phyloP scores from a whole-genome alignment of 2,797 vertebrate genomes.

The Parambassis ranga region DNA sequence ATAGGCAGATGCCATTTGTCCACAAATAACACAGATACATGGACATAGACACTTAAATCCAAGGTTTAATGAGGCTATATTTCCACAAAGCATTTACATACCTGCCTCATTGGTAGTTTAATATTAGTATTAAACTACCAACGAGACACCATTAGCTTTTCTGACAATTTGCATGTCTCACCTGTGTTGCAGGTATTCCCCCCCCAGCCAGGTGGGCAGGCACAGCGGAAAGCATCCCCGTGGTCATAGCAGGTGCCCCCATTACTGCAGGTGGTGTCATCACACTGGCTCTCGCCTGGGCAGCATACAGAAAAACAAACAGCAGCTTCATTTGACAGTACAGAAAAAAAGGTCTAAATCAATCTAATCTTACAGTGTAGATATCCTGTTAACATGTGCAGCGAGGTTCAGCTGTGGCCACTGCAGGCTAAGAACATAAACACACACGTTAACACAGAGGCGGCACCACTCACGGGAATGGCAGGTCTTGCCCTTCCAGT shows the following conservation, averaged over 20 bases:
- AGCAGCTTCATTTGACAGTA: not conserved
- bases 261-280: constrained; percentile 92
- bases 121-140: too few species aligned
- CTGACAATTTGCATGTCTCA: constrained; percentile 74
- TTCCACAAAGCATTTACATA: too few species aligned
- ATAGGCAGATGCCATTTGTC: too few species aligned
- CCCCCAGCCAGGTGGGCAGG: constrained; percentile 89
- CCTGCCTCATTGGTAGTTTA: too few species aligned
- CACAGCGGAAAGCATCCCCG: constrained; percentile 90
- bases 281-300: constrained; percentile 92
- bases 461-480: constrained; percentile 89
- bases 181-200: constrained; percentile 92
- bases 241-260: constrained; percentile 95
- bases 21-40: too few species aligned
- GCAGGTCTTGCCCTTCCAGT: constrained; percentile 99
- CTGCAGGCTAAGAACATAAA: constrained; percentile 10
- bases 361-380: not conserved
- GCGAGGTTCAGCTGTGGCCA: not conserved
- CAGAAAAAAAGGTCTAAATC: not conserved
- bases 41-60: too few species aligned
- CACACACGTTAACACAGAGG: constrained; percentile 17
- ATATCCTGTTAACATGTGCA: not conserved
- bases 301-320: not conserved
- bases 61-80: too few species aligned
- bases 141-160: not conserved